A percentile compares a stretch with the other conserved stretches of the same genome.
phyloP scores from a whole-genome alignment of 2,888 invertebrate species.

The Trilocha varians region DNA sequence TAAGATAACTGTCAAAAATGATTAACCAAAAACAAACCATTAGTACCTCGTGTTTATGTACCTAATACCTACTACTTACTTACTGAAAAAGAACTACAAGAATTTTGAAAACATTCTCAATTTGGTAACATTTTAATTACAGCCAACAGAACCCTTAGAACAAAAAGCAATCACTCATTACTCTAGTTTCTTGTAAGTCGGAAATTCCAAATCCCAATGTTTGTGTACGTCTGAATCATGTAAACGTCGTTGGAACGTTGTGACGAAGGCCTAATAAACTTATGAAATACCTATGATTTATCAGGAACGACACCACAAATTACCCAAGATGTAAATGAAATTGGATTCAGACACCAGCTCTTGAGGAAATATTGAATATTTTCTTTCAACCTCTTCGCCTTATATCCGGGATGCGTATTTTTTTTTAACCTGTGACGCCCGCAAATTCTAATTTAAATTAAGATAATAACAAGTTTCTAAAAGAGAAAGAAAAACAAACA shows the following conservation, averaged over 20 bases:
- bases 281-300: too few relatives aligned
- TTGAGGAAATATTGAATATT: too few relatives aligned
- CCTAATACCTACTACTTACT: too few relatives aligned
- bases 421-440: too few relatives aligned
- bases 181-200: not conserved
- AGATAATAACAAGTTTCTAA: too few relatives aligned
- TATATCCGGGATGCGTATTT: too few relatives aligned
- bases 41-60: too few relatives aligned
- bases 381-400: too few relatives aligned
- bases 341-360: too few relatives aligned
- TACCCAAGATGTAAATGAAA: not conserved
- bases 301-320: not conserved
- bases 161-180: not conserved
- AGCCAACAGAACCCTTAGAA: not conserved
- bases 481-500: too few relatives aligned
- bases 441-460: too few relatives aligned
- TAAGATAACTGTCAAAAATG: not conserved
- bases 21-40: not conserved
- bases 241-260: not conserved
- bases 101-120: not conserved
- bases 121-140: not conserved
- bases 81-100: not conserved
- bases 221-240: constrained; percentile 1
- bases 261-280: not conserved
- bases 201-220: constrained; percentile 5